Evolutionary conservation across 2,888 invertebrate genomes (phyloP).

Genomic region (Troides aeacus): DNA sequence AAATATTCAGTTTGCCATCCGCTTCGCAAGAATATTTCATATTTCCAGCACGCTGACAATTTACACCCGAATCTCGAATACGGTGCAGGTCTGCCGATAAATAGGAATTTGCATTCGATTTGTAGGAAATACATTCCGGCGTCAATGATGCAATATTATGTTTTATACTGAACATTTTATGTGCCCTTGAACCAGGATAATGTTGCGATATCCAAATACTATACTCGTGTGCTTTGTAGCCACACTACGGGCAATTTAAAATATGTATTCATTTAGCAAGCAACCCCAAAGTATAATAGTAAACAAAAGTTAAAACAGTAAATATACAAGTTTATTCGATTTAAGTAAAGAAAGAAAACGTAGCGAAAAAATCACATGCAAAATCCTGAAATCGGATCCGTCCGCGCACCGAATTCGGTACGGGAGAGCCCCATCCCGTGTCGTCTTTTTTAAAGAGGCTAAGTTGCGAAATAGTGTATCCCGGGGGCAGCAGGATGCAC

Average conservation of each 20-base stretch:
- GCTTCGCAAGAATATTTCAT: constrained; percentile 53
- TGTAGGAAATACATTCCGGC: constrained; percentile 44
- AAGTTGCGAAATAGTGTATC: constrained; percentile 39
- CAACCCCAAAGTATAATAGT: no score
- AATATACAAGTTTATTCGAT: no score
- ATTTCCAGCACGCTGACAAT: constrained; percentile 49
- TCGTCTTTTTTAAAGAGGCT: constrained; percentile 37
- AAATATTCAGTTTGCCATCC: constrained; percentile 55
- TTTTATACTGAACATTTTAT: constrained; percentile 28
- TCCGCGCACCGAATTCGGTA: constrained; percentile 11
- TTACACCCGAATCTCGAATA: constrained; percentile 47
- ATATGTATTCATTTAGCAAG: no score
- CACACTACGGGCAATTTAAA: no score
- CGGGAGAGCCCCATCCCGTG: constrained; percentile 32
- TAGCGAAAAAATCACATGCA: constrained; percentile 15
- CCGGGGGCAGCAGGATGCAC: constrained; percentile 35
- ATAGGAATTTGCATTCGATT: constrained; percentile 59
- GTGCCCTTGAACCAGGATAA: not conserved
- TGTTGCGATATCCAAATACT: no score
- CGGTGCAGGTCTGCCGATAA: constrained; percentile 50
- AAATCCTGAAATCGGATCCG: constrained; percentile 23
- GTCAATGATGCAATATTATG: constrained; percentile 32
- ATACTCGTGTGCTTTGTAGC: no score
- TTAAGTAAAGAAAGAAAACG: no score
- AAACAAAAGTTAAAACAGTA: no score